phyloP scores from a whole-genome alignment of 2,113 vertebrate genomes.

The Channa maculata region DNA sequence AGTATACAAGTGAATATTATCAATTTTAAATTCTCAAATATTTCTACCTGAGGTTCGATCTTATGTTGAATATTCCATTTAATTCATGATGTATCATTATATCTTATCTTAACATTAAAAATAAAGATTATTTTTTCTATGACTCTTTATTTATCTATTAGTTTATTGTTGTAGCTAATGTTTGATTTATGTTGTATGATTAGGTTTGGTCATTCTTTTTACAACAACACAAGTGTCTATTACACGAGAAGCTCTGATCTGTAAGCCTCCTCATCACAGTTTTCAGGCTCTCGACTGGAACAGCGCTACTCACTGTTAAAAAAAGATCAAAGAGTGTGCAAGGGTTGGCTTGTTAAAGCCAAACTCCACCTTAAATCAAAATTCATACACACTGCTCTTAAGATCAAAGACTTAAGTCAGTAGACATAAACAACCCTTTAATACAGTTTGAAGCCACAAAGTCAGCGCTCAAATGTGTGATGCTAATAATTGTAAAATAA shows the following conservation, averaged over 20 bases:
- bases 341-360: constrained; percentile 63
- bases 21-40: neutral
- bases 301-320: constrained; percentile 37
- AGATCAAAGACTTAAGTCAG: constrained; percentile 63
- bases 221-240: constrained; percentile 27
- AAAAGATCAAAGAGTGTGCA: constrained; percentile 68
- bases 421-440: constrained; percentile 65
- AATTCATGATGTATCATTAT: neutral
- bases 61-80: neutral
- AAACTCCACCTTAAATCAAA: constrained; percentile 69
- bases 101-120: neutral
- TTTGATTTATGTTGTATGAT: constrained; percentile 6
- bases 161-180: neutral
- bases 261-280: constrained; percentile 32
- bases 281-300: constrained; percentile 39
- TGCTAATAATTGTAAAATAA: constrained; percentile 39
- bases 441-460: constrained; percentile 56
- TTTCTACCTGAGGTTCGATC: neutral
- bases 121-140: neutral
- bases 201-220: constrained; percentile 16
- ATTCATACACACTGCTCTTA: constrained; percentile 58
- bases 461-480: constrained; percentile 42
- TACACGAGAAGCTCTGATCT: constrained; percentile 45
- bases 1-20: too few relatives aligned
- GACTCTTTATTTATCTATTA: neutral